Base-by-base conservation (phyloP, 2,888 invertebrate species). In the Nemapogon koenigi region DNA sequence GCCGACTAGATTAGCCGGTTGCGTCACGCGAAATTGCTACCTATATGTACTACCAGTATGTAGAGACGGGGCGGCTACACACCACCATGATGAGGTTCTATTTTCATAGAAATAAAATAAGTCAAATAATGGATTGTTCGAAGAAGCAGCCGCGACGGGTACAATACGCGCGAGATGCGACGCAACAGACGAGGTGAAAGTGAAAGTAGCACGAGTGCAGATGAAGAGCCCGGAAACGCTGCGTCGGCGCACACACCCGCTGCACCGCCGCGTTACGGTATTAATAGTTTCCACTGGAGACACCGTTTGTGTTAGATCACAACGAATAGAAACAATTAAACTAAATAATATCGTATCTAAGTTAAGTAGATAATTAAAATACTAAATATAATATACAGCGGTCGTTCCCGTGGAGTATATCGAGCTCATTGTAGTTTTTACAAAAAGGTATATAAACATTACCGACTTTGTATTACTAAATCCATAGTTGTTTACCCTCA, bases 1-100 rank as follows among this genome's bases (percentile, higher is more conserved):
- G 67, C 73, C 72, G 69, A 71, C 75, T 76, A 76, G 75, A 76
- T 78, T 78, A 78, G 73, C 64, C 64, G 69, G 70, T 76, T 76
- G 73, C 76, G 76, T 78, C 75, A 76, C 39, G 16, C 68, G 57
- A 65, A 53, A 59, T 52, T n/a, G n/a, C n/a, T n/a, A n/a, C n/a
- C n/a, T n/a, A n/a, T n/a, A n/a, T n/a, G n/a, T n/a, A n/a, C n/a
- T n/a, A n/a, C n/a, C n/a, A n/a, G n/a, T n/a, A n/a, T n/a, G n/a
- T n/a, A n/a, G n/a, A n/a, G n/a, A n/a, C n/a, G n/a, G n/a, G n/a
- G n/a, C n/a, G n/a, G n/a, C n/a, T n/a, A n/a, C n/a, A n/a, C n/a
- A n/a, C n/a, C n/a, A n/a, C n/a, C n/a, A n/a, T n/a, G n/a, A n/a
- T n/a, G n/a, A n/a, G n/a, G n/a, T n/a, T n/a, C n/a, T n/a, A n/a